Evolutionary conservation across 2,888 invertebrate species (phyloP).

Genomic region (Rugalucina vietnamica): DNA sequence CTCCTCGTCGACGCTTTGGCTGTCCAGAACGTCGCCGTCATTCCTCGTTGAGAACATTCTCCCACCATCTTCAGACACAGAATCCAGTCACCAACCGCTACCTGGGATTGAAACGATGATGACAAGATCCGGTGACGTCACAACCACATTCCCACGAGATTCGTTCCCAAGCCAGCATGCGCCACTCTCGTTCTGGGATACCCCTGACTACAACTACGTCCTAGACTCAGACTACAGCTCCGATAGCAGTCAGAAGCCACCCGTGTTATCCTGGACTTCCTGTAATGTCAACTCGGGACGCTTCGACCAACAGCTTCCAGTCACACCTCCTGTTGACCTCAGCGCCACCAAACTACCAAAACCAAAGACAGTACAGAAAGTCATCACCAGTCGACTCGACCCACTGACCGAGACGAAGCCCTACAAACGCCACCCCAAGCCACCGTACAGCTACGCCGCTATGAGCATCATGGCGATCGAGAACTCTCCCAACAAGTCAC

Average conservation of each 20-base stretch:
- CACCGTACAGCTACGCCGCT: constrained; percentile 74
- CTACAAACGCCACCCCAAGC: constrained; percentile 73
- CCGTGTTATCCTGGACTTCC: not conserved
- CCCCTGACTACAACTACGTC: not conserved
- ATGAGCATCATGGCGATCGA: constrained; percentile 70
- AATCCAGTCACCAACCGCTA: not conserved
- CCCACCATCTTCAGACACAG: not conserved
- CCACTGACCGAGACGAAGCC: not conserved
- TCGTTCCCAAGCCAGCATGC: not conserved
- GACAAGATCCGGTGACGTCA: not conserved
- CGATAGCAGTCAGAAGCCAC: too few relatives aligned
- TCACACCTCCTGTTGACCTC: too few relatives aligned
- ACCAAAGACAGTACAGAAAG: too few relatives aligned
- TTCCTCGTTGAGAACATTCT: not conserved
- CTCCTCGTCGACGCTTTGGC: too few relatives aligned
- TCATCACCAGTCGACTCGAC: too few relatives aligned
- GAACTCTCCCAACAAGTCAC: constrained; percentile 58
- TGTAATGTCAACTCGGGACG: not conserved
- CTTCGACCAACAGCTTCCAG: not conserved
- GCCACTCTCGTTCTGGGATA: not conserved
- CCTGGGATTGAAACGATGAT: not conserved
- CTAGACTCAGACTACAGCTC: too few relatives aligned
- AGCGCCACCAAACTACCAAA: too few relatives aligned
- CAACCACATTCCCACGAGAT: too few relatives aligned
- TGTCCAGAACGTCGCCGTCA: not conserved